Evolutionary conservation across 1,140 invertebrate genomes (phyloP).

Genomic region (Pectinophora gossypiella): DNA sequence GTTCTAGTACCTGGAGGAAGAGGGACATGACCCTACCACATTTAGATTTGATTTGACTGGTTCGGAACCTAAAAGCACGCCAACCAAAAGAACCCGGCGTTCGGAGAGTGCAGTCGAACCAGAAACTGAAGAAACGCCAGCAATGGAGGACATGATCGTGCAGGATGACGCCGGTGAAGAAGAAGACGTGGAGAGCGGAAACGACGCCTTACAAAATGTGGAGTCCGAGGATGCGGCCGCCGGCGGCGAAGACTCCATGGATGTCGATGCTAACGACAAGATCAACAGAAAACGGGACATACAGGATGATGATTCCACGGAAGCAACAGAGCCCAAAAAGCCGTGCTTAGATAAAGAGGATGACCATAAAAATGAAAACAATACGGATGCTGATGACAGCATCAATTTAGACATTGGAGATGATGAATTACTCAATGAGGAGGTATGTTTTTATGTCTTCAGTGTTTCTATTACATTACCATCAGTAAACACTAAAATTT

Average conservation of each 20-base stretch:
- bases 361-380: constrained; percentile 64
- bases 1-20: constrained; percentile 85
- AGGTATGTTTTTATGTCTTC: constrained; percentile 77
- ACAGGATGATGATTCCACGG: constrained; percentile 39
- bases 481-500: constrained; percentile 25
- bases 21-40: constrained; percentile 86
- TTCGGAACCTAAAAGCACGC: constrained; percentile 46
- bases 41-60: constrained; percentile 79
- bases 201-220: constrained; percentile 47
- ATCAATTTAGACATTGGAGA: constrained; percentile 88
- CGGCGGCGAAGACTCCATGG: constrained; percentile 34
- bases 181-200: constrained; percentile 64
- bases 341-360: constrained; percentile 58
- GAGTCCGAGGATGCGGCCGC: background rate
- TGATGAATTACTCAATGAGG: constrained; percentile 87
- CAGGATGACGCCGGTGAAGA: constrained; percentile 68
- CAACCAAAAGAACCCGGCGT: constrained; percentile 59
- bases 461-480: constrained; percentile 54
- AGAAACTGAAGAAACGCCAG: constrained; percentile 52
- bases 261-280: constrained; percentile 45
- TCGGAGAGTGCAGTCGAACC: constrained; percentile 46
- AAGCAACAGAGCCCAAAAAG: constrained; percentile 59
- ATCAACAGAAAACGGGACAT: constrained; percentile 53
- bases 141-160: constrained; percentile 70
- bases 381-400: constrained; percentile 84